Percentiles rank a stretch among this genome's conserved stretches.
Evolutionary conservation across 23 tunicate genomes (phyloP).

Genomic region (Clavelina lepadiformis): DNA sequence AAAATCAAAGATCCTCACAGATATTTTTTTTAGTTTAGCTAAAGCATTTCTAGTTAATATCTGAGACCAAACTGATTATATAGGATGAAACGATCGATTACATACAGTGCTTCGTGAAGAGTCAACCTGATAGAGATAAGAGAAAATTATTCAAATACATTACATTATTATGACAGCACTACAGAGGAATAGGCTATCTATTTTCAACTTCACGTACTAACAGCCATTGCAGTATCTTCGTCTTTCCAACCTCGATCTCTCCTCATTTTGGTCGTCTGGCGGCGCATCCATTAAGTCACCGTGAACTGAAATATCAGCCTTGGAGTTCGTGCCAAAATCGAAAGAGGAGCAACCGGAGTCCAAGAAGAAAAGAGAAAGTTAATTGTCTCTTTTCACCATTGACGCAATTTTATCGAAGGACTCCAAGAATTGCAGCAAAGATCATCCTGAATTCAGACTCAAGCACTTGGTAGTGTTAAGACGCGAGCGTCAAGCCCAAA

Average conservation of each 20-base stretch:
- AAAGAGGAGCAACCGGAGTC: not conserved
- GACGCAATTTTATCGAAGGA: conserved; percentile 29
- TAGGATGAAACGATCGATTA: too few relatives aligned
- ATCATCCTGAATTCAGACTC: not conserved
- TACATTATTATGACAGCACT: not conserved
- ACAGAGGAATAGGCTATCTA: not conserved
- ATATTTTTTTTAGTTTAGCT: too few relatives aligned
- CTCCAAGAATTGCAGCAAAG: not conserved
- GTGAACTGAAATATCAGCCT: not conserved
- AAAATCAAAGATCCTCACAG: too few relatives aligned
- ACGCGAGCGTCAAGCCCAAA: not conserved
- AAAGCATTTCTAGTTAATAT: too few relatives aligned
- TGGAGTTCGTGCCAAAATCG: not conserved
- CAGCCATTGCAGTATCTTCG: not conserved
- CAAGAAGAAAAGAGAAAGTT: not conserved
- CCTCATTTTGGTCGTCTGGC: conserved; percentile 7
- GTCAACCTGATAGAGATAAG: too few relatives aligned
- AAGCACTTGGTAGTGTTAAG: conserved; percentile 2
- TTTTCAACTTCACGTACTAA: not conserved
- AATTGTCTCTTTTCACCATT: conserved; percentile 28
- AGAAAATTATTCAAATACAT: too few relatives aligned
- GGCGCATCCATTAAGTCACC: not conserved
- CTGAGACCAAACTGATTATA: too few relatives aligned
- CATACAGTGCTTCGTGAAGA: too few relatives aligned
- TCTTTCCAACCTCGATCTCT: conserved; percentile 3